Evolutionary conservation across 2,888 invertebrate species (phyloP).

Genomic region (Andricus curvator): DNA sequence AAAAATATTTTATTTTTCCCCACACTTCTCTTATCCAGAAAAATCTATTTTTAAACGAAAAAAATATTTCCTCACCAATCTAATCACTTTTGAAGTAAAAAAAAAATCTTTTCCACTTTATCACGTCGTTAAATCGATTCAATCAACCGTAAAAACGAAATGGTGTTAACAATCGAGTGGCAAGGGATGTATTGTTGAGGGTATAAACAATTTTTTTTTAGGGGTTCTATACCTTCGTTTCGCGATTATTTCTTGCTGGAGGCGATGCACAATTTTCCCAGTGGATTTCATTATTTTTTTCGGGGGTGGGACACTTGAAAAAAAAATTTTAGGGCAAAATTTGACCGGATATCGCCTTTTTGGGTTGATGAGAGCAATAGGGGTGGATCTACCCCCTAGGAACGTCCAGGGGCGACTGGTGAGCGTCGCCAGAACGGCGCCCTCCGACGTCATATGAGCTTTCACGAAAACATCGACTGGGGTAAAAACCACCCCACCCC

Average conservation of each 20-base stretch:
- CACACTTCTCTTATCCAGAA: background rate
- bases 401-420: slow-evolving; percentile 71
- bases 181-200: background rate
- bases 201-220: slow-evolving; percentile 13
- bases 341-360: slow-evolving; percentile 2
- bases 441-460: slow-evolving; percentile 60
- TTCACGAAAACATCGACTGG: slow-evolving; percentile 58
- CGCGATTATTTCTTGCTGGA: slow-evolving; percentile 1
- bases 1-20: background rate
- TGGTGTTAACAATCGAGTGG: background rate
- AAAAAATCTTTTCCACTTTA: background rate
- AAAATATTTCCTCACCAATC: background rate
- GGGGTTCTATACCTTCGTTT: slow-evolving; percentile 17
- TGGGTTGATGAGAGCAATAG: background rate
- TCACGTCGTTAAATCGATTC: background rate
- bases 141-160: slow-evolving; percentile 8
- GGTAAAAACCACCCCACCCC: slow-evolving; percentile 48
- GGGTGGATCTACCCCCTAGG: slow-evolving; percentile 66
- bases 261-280: background rate
- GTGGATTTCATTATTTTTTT: slow-evolving; percentile 3
- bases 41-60: background rate
- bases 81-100: background rate
- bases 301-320: background rate
- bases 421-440: slow-evolving; percentile 65
- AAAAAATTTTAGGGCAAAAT: background rate